These are phyloP conservation scores for Ryuthela nishihirai DNA, from an alignment of 2,888 invertebrate genomes.

Conservation along the genomic window DNA sequence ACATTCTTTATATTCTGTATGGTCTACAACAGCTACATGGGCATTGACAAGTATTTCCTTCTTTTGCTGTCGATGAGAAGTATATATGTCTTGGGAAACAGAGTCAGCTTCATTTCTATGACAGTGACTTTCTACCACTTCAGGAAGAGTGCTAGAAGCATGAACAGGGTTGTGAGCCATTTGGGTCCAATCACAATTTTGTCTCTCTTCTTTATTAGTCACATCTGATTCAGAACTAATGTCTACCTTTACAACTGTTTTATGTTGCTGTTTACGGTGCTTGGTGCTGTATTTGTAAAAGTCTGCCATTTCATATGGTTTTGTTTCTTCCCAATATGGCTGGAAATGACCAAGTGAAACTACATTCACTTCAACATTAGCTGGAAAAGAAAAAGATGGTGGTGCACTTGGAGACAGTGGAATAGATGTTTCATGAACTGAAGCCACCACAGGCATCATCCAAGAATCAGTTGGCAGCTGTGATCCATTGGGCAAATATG, in stretches of 20 bases:
- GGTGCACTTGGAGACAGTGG: not conserved
- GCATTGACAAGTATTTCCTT: slow-evolving; percentile 3
- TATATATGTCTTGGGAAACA: not conserved
- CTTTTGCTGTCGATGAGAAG: slow-evolving; percentile 3
- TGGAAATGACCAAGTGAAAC: slow-evolving; percentile 85
- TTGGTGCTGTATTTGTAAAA: slow-evolving; percentile 97
- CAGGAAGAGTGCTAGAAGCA: too few species aligned
- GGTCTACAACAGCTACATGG: slow-evolving; percentile 19
- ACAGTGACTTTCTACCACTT: too few species aligned
- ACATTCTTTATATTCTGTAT: slow-evolving; percentile 7
- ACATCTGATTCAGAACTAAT: too few species aligned
- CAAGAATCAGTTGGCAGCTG: too few species aligned
- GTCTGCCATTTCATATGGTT: slow-evolving; percentile 97
- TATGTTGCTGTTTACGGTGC: slow-evolving; percentile 61
- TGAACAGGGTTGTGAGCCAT: too few species aligned
- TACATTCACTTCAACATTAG: slow-evolving; percentile 51
- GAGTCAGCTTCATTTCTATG: not conserved
- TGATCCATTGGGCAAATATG: too few species aligned
- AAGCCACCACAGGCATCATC: too few species aligned
- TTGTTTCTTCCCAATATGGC: slow-evolving; percentile 82
- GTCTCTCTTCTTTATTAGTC: too few species aligned
- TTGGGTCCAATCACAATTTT: too few species aligned
- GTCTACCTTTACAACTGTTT: too few species aligned
- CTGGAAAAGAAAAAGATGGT: slow-evolving; percentile 12
- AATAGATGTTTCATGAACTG: not conserved